Conservation (phyloP, 2,113 vertebrate genomes). For the Eubucco bourcierii region DNA sequence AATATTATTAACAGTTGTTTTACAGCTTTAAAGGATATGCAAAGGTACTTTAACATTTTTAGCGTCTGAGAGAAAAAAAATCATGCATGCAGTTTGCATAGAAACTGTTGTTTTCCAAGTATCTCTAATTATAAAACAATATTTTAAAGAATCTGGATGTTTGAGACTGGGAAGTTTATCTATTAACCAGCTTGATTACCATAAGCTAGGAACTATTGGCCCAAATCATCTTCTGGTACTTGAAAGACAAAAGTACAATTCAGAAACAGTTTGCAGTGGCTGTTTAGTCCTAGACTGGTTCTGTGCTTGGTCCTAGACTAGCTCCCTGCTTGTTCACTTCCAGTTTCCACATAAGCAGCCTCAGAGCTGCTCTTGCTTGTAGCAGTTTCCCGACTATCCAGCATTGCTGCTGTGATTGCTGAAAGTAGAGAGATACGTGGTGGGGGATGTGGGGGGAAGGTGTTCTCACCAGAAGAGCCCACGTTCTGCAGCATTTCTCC, state of each 20-base stretch:
- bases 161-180: not conserved
- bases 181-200: not conserved
- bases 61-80: not conserved
- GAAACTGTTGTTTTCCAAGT: not conserved
- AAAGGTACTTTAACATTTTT: not conserved
- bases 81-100: not conserved
- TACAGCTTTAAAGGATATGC: not conserved
- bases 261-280: constrained; percentile 14
- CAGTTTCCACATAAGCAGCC: not conserved
- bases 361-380: not conserved
- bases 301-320: not conserved
- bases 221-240: not conserved
- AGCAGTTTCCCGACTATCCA: not conserved
- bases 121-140: not conserved
- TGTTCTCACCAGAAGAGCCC: not conserved
- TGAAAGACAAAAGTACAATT: constrained; percentile 1
- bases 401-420: not conserved
- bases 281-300: not conserved
- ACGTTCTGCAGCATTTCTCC: not conserved
- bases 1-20: not conserved
- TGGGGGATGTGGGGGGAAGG: not conserved
- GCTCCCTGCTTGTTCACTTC: constrained; percentile 9
- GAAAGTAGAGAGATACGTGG: not conserved
- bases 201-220: not conserved
- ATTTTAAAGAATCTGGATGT: not conserved